Evolutionary conservation across 2,797 vertebrate genomes (phyloP).

Genomic region (Mycteria americana): DNA sequence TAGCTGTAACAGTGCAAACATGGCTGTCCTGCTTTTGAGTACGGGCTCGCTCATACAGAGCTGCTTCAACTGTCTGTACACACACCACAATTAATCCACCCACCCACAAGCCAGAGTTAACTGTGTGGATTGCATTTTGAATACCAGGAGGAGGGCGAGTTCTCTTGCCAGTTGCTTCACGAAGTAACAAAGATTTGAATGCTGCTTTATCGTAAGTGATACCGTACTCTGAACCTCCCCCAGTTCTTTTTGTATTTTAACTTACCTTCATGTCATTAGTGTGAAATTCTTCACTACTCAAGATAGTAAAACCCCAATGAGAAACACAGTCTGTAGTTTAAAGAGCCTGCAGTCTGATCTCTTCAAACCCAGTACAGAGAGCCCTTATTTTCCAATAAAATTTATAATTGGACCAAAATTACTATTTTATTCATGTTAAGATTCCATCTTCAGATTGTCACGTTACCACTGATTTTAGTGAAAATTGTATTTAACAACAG

Average conservation of each 20-base stretch:
- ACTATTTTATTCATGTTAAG: not conserved
- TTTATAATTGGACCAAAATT: not conserved
- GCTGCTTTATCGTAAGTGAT: not conserved
- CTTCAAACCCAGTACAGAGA: not conserved
- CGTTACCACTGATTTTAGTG: not conserved
- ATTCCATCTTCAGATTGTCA: not conserved
- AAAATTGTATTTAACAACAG: not conserved
- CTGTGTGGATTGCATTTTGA: not conserved
- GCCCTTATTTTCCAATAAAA: not conserved
- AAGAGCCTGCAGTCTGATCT: not conserved
- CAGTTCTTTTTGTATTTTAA: not conserved
- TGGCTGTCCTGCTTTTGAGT: not conserved
- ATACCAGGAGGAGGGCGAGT: not conserved
- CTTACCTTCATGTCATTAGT: not conserved
- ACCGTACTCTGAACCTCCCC: not conserved
- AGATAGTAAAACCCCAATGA: not conserved
- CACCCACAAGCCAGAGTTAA: not conserved
- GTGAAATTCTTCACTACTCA: not conserved
- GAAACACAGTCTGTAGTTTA: not conserved
- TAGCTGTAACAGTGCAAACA: not conserved
- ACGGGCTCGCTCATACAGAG: not conserved
- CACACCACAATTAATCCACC: not conserved
- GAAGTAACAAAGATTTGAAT: not conserved
- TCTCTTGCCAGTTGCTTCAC: not conserved
- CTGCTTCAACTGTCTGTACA: rapidly evolving